Evolutionary conservation across 1,140 invertebrate genomes (phyloP), one percentile per base, ranked within the genome.

Genomic region (Pseudomyrmex flavicornis): DNA sequence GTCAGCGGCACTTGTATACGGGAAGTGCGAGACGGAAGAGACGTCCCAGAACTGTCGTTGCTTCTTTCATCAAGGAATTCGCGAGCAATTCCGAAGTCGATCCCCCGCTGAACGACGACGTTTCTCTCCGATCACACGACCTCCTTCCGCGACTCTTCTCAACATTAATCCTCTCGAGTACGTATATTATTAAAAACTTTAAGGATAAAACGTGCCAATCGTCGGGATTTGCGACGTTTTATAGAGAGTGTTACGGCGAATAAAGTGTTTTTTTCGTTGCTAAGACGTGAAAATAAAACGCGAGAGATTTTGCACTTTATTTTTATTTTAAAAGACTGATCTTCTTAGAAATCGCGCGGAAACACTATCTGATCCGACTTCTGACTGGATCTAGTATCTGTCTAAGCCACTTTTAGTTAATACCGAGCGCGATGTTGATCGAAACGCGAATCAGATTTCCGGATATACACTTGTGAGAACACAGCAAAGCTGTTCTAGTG

Each of bases 1-100:
- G 68, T 73, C 26, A 74, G 56, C 26, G 52, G 20, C 17, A 12
- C 54, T 58, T 26, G 63, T 59, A 79, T 46, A 44, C 35, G 20
- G 17, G 4, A 77, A 56, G 26, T 58, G 68, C 75, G 75, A 72
- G 66, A 80, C 59, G 66, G 54, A 80, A 66, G 76, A 44, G 10
- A 46, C 22, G 66, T 62, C 44, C 66, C 54, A 48, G 22, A 80
- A 80, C 76, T 80, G 44, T 59, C 76, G 46, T 13, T 66, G 76
- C 20, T 72, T 70, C 76, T 70, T 80, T 80, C 54, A 70, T 58
- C 65, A 56, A 12, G 44, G 65, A 79, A 59, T 48, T 66, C 46
- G 35, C 44, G 20, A 35, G 66, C 76, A 50, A 80, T 72, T 48
- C 35, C 59, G 56, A 72, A 80, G 69, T 70, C 66, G 66, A 80